phyloP scores from a whole-genome alignment of 1,140 invertebrate genomes.

The Lamellibrachia luymesi region DNA sequence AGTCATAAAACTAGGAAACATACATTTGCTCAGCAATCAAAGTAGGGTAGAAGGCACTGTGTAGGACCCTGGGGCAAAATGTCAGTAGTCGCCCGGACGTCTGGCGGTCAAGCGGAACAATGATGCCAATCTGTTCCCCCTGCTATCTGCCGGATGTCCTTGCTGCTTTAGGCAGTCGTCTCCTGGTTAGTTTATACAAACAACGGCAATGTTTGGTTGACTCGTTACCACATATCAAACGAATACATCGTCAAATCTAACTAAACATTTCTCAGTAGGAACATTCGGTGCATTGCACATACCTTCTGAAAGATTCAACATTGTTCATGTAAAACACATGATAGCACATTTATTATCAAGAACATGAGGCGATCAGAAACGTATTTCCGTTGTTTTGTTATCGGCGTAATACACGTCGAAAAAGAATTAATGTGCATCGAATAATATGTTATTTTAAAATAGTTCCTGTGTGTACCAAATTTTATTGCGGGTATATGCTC shows the following conservation, averaged over 20 bases:
- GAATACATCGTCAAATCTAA: neutral
- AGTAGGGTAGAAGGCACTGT: neutral
- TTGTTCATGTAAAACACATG: neutral
- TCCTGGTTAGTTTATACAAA: neutral
- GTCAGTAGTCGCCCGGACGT: neutral
- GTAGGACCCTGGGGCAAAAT: neutral
- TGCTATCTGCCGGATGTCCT: neutral
- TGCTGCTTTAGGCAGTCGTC: neutral
- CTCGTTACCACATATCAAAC: neutral
- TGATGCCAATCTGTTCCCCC: neutral
- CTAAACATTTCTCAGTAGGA: neutral
- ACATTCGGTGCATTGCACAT: neutral
- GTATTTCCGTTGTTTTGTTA: neutral
- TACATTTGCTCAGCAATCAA: neutral
- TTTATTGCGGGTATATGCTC: neutral
- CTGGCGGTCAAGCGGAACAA: neutral
- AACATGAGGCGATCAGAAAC: no score
- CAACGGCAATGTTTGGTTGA: neutral
- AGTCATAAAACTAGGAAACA: neutral
- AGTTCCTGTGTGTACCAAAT: neutral
- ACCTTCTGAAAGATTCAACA: neutral
- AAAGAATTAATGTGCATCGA: neutral
- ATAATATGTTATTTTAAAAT: neutral
- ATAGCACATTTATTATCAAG: neutral
- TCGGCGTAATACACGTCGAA: neutral